Base-by-base conservation (phyloP, 2,888 invertebrate species). In the Habrosyne pyritoides region DNA sequence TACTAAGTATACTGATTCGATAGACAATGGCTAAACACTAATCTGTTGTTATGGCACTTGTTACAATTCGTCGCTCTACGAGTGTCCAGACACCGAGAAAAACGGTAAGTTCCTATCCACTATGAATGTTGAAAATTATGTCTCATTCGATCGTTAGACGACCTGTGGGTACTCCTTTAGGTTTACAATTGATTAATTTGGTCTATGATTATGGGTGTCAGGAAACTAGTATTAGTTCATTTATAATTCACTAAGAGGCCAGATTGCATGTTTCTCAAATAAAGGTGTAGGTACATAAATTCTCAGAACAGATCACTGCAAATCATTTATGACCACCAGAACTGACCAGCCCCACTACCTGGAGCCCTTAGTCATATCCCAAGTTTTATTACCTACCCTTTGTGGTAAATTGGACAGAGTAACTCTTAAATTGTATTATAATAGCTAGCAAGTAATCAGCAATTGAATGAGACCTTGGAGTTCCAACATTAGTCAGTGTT, bases 11-110 rank as follows among this genome's bases (percentile, higher is more conserved):
- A 85, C 90, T 90, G 88, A 83, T 84, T 86, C 75, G 81, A 77
- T 86, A 84, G 14, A 42, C 14, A 42, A 42, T 42, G 42, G 42
- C 42, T 12, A 42, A 42, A 81, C 79, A 82, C 76, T 86, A 84
- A 84, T 89, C 89, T 92, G 91, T 42, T 42, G n/a, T 86, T 84
- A 92, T 92, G 92, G 92, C 92, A 87, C 91, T 92, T 77, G 91
- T 92, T 82, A 91, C 91, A 73, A 91, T 91, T 83, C 89, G 90
- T 72, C 91, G 92, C 83, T 91, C 92, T 83, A 85, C 90, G 74
- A 92, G 91, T 87, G 89, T 92, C 79, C 91, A 88, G 84, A 85
- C 91, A 86, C 87, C 89, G 78, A 90, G 84, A 79, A 89, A 90
- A 87, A 86, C 91, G 89, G 92, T 92, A 73, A 86, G 91, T 84